phyloP scores from a whole-genome alignment of 2,113 vertebrate genomes.

The Micromys minutus region DNA sequence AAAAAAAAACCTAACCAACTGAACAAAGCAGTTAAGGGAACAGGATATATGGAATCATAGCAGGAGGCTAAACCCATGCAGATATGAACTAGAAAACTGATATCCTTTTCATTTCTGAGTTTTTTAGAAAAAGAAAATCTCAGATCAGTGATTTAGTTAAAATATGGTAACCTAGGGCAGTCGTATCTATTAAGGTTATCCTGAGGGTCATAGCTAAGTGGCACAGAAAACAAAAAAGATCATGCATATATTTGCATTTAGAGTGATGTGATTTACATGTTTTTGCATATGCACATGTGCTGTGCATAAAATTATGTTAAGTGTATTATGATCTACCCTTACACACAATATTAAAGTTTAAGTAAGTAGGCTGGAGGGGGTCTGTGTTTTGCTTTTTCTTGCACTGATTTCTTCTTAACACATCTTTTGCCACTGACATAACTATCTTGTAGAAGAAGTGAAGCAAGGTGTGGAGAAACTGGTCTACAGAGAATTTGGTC shows the following conservation, averaged over 20 bases:
- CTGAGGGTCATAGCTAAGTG: constrained; percentile 71
- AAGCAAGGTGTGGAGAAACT: not conserved
- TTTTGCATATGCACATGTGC: constrained; percentile 69
- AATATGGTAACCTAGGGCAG: constrained; percentile 62
- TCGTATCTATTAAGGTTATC: constrained; percentile 69
- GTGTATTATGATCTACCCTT: constrained; percentile 33
- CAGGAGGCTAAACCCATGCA: constrained; percentile 56
- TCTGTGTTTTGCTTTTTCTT: constrained; percentile 28
- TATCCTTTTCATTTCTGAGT: constrained; percentile 48
- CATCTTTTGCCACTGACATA: not conserved
- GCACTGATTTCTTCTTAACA: not conserved
- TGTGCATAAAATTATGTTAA: constrained; percentile 65
- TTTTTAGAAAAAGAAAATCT: constrained; percentile 62
- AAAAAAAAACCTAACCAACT: not conserved
- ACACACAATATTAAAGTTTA: constrained; percentile 34
- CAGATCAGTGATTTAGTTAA: constrained; percentile 60
- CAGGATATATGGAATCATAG: constrained; percentile 3
- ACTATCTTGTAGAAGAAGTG: not conserved
- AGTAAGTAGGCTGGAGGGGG: not conserved
- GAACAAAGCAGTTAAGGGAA: constrained; percentile 19
- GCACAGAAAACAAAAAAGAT: constrained; percentile 66
- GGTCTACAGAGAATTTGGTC: not conserved
- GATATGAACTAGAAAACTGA: constrained; percentile 61
- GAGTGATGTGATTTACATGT: constrained; percentile 71
- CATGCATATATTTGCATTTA: constrained; percentile 76